Evolutionary conservation across 2,888 invertebrate genomes (phyloP).

Genomic region (Laspeyria flexula): DNA sequence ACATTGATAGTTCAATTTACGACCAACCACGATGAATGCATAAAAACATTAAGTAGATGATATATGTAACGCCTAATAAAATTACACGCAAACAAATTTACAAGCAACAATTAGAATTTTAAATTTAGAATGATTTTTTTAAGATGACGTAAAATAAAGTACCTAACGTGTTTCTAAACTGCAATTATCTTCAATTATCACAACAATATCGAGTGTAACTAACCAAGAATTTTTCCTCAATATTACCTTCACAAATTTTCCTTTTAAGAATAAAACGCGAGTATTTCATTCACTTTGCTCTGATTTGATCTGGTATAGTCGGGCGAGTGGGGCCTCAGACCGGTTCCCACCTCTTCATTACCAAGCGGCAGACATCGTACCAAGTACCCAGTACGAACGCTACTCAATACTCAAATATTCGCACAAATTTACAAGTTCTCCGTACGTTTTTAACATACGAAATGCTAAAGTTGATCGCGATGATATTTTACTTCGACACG

Average conservation of each 20-base stretch:
- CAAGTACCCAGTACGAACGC: constrained; percentile 20
- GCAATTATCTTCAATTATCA: background rate
- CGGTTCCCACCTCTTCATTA: constrained; percentile 73
- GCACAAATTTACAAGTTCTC: constrained; percentile 28
- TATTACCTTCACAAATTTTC: constrained; percentile 7
- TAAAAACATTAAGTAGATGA: too few relatives aligned
- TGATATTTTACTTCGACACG: constrained; percentile 29
- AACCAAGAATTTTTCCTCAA: background rate
- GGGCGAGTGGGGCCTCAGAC: constrained; percentile 44
- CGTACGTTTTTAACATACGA: constrained; percentile 26
- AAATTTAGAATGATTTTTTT: too few relatives aligned
- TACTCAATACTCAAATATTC: constrained; percentile 25
- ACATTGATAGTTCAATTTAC: too few relatives aligned
- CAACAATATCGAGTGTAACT: background rate
- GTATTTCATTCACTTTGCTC: constrained; percentile 35
- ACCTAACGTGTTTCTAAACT: background rate
- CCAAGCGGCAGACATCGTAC: constrained; percentile 37
- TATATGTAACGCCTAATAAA: too few relatives aligned
- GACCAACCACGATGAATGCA: too few relatives aligned
- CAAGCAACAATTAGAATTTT: too few relatives aligned
- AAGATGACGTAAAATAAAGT: too few relatives aligned
- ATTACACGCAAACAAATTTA: too few relatives aligned
- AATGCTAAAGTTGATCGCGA: constrained; percentile 6
- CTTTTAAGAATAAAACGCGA: constrained; percentile 13
- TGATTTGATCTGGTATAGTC: constrained; percentile 43